phyloP scores from a whole-genome alignment of 2,113 vertebrate species.

The Tupaia tana region DNA sequence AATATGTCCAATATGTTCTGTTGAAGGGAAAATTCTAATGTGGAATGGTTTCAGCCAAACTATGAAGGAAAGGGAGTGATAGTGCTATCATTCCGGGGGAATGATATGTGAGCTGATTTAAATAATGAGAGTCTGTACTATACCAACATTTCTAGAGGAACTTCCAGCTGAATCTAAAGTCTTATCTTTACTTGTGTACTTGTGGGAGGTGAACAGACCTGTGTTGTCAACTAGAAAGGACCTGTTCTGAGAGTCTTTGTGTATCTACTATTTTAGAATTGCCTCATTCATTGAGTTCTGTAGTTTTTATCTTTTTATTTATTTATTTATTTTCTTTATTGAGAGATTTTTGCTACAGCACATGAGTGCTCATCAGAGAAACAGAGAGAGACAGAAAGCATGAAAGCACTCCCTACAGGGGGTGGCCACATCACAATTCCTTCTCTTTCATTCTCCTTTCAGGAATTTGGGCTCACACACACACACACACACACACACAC shows the following conservation, averaged over 20 bases:
- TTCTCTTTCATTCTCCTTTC: too few species aligned
- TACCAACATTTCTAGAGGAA: background rate
- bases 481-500: too few species aligned
- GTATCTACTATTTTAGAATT: background rate
- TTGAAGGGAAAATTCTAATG: background rate
- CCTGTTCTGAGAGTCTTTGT: background rate
- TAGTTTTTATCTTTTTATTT: background rate
- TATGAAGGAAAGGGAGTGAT: background rate
- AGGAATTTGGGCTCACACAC: too few species aligned
- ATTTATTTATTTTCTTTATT: too few species aligned
- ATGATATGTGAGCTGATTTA: background rate
- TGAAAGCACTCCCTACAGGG: too few species aligned
- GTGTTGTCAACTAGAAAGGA: background rate
- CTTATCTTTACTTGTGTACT: background rate
- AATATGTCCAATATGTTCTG: background rate
- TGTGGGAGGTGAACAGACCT: background rate
- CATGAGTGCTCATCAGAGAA: too few species aligned
- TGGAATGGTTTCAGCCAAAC: background rate
- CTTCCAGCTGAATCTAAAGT: background rate
- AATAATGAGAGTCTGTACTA: background rate
- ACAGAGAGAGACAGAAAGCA: too few species aligned
- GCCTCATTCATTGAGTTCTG: background rate
- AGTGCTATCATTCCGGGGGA: background rate
- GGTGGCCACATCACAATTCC: too few species aligned
- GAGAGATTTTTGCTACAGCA: too few species aligned